Percentiles rank a stretch among this genome's conserved stretches.
These are phyloP conservation scores for Drosophila saltans DNA, from an alignment of 1,140 invertebrate species.

Conservation along the genomic window DNA sequence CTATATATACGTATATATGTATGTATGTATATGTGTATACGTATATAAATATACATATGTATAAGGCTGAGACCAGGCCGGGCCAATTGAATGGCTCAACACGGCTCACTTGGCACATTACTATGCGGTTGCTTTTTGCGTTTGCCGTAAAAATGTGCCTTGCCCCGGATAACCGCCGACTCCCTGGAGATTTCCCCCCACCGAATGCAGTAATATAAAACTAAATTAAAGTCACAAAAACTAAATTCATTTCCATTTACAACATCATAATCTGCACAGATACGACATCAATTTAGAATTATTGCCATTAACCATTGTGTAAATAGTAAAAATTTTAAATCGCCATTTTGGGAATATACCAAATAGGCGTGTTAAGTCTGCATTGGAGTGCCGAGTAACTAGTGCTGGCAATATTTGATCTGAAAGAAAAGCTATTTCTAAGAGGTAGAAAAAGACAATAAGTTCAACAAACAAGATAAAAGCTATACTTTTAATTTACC, in stretches of 20 bases:
- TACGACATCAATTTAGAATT: neutral
- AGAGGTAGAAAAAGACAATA: too few species aligned
- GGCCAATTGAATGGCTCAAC: slow-evolving; percentile 16
- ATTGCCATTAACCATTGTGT: neutral
- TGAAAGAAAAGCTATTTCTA: too few species aligned
- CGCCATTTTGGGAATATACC: too few species aligned
- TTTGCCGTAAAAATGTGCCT: slow-evolving; percentile 37
- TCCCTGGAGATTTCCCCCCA: neutral
- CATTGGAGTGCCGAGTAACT: too few species aligned
- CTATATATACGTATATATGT: slow-evolving; percentile 7
- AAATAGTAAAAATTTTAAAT: neutral
- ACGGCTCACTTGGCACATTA: slow-evolving; percentile 39
- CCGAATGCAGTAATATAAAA: slow-evolving; percentile 24
- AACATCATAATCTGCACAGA: neutral
- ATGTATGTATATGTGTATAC: slow-evolving; percentile 18
- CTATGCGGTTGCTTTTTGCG: slow-evolving; percentile 19
- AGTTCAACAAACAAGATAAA: too few species aligned
- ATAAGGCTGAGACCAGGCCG: slow-evolving; percentile 4
- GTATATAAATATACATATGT: slow-evolving; percentile 24
- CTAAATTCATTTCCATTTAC: neutral
- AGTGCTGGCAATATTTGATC: too few species aligned
- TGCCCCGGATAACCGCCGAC: neutral
- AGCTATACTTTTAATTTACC: too few species aligned
- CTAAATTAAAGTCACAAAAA: slow-evolving; percentile 35
- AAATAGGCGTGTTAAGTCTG: too few species aligned